phyloP scores from a whole-genome alignment of 2,797 vertebrate species.

The Sebastes itinus region DNA sequence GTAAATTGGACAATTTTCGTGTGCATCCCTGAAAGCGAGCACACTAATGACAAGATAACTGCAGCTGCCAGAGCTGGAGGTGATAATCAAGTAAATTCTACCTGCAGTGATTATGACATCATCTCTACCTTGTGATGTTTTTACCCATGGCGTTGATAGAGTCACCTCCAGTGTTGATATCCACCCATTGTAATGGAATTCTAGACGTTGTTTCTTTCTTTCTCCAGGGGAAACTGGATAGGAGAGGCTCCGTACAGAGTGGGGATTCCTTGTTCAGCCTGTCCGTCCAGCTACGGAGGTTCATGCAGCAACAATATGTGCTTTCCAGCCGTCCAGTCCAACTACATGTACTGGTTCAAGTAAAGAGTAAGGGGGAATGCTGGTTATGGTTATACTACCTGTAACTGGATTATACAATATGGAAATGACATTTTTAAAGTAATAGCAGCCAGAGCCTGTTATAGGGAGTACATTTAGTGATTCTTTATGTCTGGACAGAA shows the following conservation, averaged over 20 bases:
- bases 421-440: not conserved
- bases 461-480: not conserved
- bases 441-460: not conserved
- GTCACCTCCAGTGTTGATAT: not conserved
- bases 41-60: not conserved
- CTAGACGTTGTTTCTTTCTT: not conserved
- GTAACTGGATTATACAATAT: not conserved
- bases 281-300: conserved; percentile 89
- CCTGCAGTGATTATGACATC: not conserved
- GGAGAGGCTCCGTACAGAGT: conserved; percentile 93
- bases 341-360: conserved; percentile 93
- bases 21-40: not conserved
- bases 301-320: conserved; percentile 91
- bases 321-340: conserved; percentile 87
- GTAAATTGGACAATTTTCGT: not conserved
- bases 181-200: not conserved
- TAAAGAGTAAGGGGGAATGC: conserved; percentile 59
- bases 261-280: conserved; percentile 89
- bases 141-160: not conserved
- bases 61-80: not conserved
- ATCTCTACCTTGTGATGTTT: not conserved
- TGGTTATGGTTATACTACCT: not conserved
- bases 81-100: not conserved
- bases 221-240: conserved; percentile 90
- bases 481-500: not conserved